Percentiles rank a stretch among this genome's conserved stretches.
Conservation (phyloP, 2,113 vertebrate species). For the Neolamprologus cancellatus region DNA sequence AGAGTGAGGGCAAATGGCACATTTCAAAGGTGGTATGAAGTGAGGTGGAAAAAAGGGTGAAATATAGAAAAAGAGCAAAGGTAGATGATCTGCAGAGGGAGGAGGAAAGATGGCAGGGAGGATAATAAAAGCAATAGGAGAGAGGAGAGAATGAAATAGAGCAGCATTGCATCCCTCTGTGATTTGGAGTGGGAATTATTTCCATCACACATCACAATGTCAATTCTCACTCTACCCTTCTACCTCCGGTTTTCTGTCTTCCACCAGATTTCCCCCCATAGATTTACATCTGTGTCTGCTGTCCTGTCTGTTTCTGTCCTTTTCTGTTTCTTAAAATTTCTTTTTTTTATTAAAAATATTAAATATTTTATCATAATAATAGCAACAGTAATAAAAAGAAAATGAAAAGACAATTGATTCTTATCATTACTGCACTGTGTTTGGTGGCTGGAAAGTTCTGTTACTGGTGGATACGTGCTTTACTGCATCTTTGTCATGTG, state of each 20-base stretch:
- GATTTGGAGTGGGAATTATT: constrained; percentile 49
- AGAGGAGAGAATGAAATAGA: background rate
- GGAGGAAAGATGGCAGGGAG: background rate
- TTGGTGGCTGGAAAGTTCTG: background rate
- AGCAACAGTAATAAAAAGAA: background rate
- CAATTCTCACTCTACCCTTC: constrained; percentile 2
- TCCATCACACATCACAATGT: constrained; percentile 30
- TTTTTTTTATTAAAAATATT: background rate
- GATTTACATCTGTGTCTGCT: background rate
- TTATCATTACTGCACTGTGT: background rate
- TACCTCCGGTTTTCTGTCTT: background rate
- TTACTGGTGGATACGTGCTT: fast-evolving
- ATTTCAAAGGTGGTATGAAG: constrained; percentile 10
- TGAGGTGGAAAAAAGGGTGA: background rate
- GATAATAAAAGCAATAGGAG: background rate
- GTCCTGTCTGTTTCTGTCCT: background rate
- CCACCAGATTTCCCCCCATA: background rate
- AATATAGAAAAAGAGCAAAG: background rate
- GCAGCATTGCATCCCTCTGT: background rate
- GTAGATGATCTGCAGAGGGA: background rate
- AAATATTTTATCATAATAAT: background rate
- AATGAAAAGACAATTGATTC: background rate
- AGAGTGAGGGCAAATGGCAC: background rate
- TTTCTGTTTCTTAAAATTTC: background rate
- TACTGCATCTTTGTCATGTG: background rate